phyloP scores from a whole-genome alignment of 2,113 vertebrate species.

The Urocynchramus pylzowi region DNA sequence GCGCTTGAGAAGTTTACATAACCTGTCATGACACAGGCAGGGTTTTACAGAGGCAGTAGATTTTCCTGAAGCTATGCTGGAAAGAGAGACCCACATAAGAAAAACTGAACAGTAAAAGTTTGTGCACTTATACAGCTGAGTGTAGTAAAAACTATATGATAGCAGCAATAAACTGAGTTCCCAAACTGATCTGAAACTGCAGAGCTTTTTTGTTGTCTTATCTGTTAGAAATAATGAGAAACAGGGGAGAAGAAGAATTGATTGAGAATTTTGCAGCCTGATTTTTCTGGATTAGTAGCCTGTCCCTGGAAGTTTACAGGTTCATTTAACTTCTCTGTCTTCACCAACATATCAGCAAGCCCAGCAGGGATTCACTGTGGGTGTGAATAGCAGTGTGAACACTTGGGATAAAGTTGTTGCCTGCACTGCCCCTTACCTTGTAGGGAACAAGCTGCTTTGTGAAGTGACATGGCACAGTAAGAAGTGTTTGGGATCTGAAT shows the following conservation, averaged over 20 bases:
- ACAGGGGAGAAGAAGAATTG: background rate
- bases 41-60: background rate
- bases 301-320: background rate
- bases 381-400: background rate
- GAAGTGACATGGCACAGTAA: background rate
- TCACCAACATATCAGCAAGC: background rate
- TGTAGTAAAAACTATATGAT: background rate
- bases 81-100: background rate
- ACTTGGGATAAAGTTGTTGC: background rate
- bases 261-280: background rate
- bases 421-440: background rate
- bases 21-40: background rate
- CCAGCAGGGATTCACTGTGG: background rate
- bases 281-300: background rate
- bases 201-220: background rate
- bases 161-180: background rate
- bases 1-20: background rate
- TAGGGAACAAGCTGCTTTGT: background rate
- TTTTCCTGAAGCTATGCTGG: background rate
- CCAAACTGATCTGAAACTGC: background rate
- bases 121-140: background rate
- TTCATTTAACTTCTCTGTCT: background rate
- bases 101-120: background rate
- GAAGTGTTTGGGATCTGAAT: background rate
- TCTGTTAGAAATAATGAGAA: background rate